phyloP scores from a whole-genome alignment of 64 coral and sea anemone species.

The Porites lutea region DNA sequence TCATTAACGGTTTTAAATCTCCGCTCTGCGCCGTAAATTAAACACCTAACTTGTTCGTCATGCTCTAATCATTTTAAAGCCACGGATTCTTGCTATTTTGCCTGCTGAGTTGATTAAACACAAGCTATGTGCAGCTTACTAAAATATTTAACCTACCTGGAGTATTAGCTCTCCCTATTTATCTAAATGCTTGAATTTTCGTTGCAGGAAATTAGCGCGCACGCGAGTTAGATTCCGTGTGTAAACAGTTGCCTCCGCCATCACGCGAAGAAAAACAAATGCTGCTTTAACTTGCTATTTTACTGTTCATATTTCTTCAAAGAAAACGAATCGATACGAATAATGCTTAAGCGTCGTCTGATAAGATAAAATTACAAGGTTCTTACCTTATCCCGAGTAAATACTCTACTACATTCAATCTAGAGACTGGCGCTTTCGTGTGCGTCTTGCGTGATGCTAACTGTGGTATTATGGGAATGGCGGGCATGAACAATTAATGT shows the following conservation, averaged over 20 bases:
- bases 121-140: not conserved
- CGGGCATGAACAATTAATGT: not conserved
- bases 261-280: conserved; percentile 8
- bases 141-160: conserved; percentile 27
- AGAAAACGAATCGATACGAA: not conserved
- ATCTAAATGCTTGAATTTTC: not conserved
- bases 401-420: not conserved
- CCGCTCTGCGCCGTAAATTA: not conserved
- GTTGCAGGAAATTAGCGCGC: conserved; percentile 13
- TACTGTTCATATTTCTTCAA: not conserved
- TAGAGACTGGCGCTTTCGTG: not conserved
- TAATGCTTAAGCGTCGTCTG: not conserved
- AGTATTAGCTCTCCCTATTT: conserved; percentile 11
- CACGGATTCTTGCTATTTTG: not conserved
- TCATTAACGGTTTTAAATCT: not conserved
- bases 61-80: not conserved
- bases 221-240: not conserved
- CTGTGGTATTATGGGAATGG: conserved; percentile 31
- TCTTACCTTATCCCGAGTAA: conserved; percentile 27
- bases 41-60: conserved; percentile 20
- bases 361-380: not conserved
- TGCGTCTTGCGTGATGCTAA: conserved; percentile 14
- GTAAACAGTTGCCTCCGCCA: conserved; percentile 1
- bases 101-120: not conserved
- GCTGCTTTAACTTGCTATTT: not conserved